These are phyloP conservation scores for Diarsia brunnea DNA, from an alignment of 2,888 invertebrate genomes.

Conservation along the genomic window DNA sequence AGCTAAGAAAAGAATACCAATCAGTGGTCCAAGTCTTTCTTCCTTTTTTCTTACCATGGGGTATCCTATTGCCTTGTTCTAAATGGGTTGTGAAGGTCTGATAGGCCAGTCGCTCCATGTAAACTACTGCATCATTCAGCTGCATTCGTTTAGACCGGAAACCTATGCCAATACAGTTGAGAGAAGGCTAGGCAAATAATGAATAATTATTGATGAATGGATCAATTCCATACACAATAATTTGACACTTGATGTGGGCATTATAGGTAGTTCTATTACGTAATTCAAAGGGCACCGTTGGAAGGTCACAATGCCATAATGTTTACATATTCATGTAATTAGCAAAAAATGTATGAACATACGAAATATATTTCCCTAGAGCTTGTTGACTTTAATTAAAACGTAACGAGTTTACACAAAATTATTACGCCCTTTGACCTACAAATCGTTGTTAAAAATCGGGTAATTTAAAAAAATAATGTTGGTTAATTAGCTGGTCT, in stretches of 20 bases:
- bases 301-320: constrained; percentile 17
- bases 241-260: constrained; percentile 4
- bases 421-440: constrained; percentile 42
- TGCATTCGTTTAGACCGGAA: neutral
- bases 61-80: too few relatives aligned
- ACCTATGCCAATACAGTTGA: neutral
- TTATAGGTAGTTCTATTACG: neutral
- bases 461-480: constrained; percentile 7
- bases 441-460: constrained; percentile 31
- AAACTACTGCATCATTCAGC: neutral
- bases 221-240: too few relatives aligned
- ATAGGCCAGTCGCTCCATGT: neutral
- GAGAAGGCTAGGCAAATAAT: neutral
- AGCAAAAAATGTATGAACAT: constrained; percentile 27
- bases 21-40: too few relatives aligned
- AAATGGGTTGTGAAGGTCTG: too few relatives aligned
- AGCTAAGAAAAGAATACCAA: too few relatives aligned
- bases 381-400: constrained; percentile 46
- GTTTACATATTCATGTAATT: constrained; percentile 27
- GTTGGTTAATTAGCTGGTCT: constrained; percentile 5
- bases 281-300: constrained; percentile 10
- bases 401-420: constrained; percentile 43
- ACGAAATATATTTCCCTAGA: constrained; percentile 53
- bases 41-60: too few relatives aligned
- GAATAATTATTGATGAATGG: too few relatives aligned